Evolutionary conservation across 2,888 invertebrate species (phyloP), one percentile per base, ranked within the genome.

Genomic region (Leptopilina syphax): DNA sequence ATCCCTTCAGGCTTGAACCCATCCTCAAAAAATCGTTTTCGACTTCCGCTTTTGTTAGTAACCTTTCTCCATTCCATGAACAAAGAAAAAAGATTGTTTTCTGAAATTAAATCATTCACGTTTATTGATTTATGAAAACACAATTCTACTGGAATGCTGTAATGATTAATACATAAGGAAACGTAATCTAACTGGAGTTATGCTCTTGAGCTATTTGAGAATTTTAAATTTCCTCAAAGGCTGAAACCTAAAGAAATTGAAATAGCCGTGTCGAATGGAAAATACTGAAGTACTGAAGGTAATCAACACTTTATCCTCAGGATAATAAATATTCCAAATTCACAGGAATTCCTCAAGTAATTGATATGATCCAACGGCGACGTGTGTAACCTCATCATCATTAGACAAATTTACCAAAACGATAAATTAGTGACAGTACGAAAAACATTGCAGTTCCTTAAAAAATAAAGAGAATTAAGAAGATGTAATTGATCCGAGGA

Each of bases 321-420:
- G 8, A 50, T 68, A 50, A 68, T 68, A 68, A 68, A 68, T 27
- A 47, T 68, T 47, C 24, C 12, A 47, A 34, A 50, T 27, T 70
- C 27, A 70, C 54, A 8, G 24, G 47, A 70, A 54, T 70, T 70
- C 6, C 27, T 54, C 7, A 70, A 70, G 27, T 6, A 27, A 27
- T 0, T 44, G 44, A 44, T 44, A 44, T 44, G 8, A 44, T 44
- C 7, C 44, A 44, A 44, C 44, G 8, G 44, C 6, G 44, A 41
- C 41, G 41, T 41, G 41, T 5, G 41, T 41, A 5, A 41, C 41
- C 3, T 8, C 44, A 44, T 44, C 44, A 44, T 44, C 44, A 44
- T 44, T 44, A 44, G 44, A 44, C 44, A 44, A 34, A 34, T 3
- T 34, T 34, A 4, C 34, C 4, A 1, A 4, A 44, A 8, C 7